Base-by-base conservation (phyloP, 2,888 invertebrate genomes). In the Mellilla xanthometata region DNA sequence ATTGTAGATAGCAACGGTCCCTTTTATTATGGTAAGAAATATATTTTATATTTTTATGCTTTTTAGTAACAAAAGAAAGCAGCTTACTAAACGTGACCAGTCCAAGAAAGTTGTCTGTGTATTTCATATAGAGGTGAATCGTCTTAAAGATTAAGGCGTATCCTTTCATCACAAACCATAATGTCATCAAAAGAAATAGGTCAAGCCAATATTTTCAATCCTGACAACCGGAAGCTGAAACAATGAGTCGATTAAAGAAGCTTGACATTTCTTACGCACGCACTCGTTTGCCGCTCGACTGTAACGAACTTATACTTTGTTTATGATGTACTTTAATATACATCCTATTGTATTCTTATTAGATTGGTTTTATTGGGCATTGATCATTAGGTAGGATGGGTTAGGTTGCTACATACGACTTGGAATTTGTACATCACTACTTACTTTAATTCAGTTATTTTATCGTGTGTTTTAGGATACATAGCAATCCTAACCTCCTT, bases 291-390 rank as follows among this genome's bases (percentile, higher is more conserved):
- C 12, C 52, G 45, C 35, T 53, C 66, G 49, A 50, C 46, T 50
- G 47, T 13, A 24, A 33, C 52, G 47, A 19, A 12, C 29, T 34
- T 3, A 24, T 24, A 24, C 23, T 26, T 23, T 41, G 10, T 2
- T n/a, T 24, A 24, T 24, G 24, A 24, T 24, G 24, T n/a, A 38
- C 26, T 15, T 10, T 29, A 8, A 7, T 33, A 26, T 15, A 10
- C 28, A n/a, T 52, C 64, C 65, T 59, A 72, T 72, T 72, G 72
- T 70, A 60, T 72, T 71, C 65, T 63, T 65, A 65, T 62, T 56
- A 56, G 50, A 2, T 35, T 38, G 49, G 56, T 62, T 66, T 52
- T 49, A 35, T 47, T 36, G 22, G 12, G n/a, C 30, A 12, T 28
- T 31, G 28, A 45, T 45, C 10, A 39, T 24, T 15, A 8, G 15